These are phyloP conservation scores for Umimayanthus chanpuru DNA, from an alignment of 92 coral and sea anemone species.

Conservation along the genomic window DNA sequence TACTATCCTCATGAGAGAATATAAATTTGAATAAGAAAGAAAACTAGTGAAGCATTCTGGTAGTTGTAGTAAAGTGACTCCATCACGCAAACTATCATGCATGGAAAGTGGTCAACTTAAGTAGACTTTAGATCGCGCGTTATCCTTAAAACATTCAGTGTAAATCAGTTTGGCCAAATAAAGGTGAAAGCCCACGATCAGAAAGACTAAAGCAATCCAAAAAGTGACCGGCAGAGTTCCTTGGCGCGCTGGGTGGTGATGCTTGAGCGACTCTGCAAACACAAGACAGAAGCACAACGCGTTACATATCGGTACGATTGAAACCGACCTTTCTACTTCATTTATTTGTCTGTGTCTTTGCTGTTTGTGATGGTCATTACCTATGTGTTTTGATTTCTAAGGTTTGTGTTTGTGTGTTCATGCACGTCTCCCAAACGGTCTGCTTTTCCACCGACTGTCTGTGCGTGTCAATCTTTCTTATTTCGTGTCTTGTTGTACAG, in stretches of 20 bases:
- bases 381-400: no score
- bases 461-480: background rate
- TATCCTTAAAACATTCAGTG: slow-evolving; percentile 85
- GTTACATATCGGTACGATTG: background rate
- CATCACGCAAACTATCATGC: no score
- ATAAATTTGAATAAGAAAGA: no score
- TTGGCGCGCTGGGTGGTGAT: slow-evolving; percentile 76
- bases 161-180: slow-evolving; percentile 91
- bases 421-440: background rate
- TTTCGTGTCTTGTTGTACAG: background rate
- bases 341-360: background rate
- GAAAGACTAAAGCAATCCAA: slow-evolving; percentile 90
- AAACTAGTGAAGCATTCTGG: no score
- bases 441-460: background rate
- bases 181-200: slow-evolving; percentile 89
- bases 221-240: slow-evolving; percentile 87
- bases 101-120: slow-evolving; percentile 65
- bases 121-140: slow-evolving; percentile 71
- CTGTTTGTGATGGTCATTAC: background rate
- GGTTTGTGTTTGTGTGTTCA: no score
- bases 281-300: background rate
- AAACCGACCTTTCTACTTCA: background rate
- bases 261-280: slow-evolving; percentile 80
- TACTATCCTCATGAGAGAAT: no score
- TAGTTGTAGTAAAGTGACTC: no score